Evolutionary conservation across 2,797 vertebrate species (phyloP).

Genomic region (Buceros bicornis): DNA sequence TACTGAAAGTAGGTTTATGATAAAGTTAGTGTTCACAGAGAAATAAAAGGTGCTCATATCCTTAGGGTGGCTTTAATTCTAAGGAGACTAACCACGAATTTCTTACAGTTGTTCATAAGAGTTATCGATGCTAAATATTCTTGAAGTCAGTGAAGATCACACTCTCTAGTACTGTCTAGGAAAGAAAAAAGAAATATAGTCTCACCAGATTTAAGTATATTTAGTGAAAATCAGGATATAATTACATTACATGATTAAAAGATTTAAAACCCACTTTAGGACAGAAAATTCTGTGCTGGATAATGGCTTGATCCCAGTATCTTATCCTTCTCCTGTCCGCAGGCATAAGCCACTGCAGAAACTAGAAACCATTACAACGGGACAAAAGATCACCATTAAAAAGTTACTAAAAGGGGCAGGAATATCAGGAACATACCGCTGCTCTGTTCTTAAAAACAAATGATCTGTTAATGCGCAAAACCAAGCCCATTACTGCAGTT

Average conservation of each 20-base stretch:
- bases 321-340: slow-evolving; percentile 55
- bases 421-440: slow-evolving; percentile 49
- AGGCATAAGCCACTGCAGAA: slow-evolving; percentile 56
- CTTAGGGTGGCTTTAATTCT: neutral
- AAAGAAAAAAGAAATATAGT: neutral
- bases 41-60: neutral
- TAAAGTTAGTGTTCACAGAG: neutral
- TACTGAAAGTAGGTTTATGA: neutral
- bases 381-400: slow-evolving; percentile 73
- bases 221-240: slow-evolving; percentile 41
- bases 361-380: slow-evolving; percentile 64
- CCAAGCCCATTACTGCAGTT: slow-evolving; percentile 60
- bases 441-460: slow-evolving; percentile 76
- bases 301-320: slow-evolving; percentile 26
- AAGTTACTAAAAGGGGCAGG: slow-evolving; percentile 70
- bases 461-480: slow-evolving; percentile 77
- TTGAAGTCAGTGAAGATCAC: neutral
- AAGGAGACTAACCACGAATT: neutral
- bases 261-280: slow-evolving; percentile 25
- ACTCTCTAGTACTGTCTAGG: neutral
- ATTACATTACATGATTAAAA: slow-evolving; percentile 51
- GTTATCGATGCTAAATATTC: slow-evolving; percentile 11
- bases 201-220: slow-evolving; percentile 34
- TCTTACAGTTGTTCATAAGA: neutral
- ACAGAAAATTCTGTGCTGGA: slow-evolving; percentile 38